phyloP scores from a whole-genome alignment of 2,113 vertebrate species.

The Macaca nemestrina region DNA sequence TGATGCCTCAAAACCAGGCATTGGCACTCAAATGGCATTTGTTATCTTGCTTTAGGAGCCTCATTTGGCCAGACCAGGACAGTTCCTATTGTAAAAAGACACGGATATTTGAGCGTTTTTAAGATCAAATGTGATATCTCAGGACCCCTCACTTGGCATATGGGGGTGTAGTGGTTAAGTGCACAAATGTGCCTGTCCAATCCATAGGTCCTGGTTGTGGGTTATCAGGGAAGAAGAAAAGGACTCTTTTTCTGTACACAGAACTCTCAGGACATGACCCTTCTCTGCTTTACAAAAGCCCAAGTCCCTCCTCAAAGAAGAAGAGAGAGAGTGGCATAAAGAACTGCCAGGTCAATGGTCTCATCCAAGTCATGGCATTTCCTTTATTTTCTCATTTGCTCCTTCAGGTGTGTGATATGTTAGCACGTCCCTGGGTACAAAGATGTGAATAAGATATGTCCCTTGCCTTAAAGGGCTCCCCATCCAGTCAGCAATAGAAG shows the following conservation, averaged over 20 bases:
- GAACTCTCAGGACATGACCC: not conserved
- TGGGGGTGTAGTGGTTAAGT: no score
- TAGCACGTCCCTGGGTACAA: not conserved
- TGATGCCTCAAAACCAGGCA: not conserved
- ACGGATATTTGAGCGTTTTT: not conserved
- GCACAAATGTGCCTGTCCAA: not conserved
- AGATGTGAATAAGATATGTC: not conserved
- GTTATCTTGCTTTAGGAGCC: not conserved
- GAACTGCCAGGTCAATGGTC: not conserved
- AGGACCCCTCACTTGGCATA: not conserved
- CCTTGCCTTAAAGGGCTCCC: not conserved
- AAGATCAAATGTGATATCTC: no score
- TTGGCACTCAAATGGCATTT: not conserved
- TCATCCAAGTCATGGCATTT: not conserved
- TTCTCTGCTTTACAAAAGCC: not conserved
- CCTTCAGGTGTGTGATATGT: not conserved
- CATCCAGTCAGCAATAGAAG: not conserved
- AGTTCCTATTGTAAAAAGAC: not conserved
- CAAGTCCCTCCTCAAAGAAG: not conserved
- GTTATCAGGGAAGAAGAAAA: not conserved
- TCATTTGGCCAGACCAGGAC: not conserved
- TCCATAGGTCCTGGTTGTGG: not conserved
- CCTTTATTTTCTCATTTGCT: not conserved
- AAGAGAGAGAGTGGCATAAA: not conserved
- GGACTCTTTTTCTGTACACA: no score